Conservation (phyloP, 2,797 vertebrate species). For the Acrocephalus scirpaceus region DNA sequence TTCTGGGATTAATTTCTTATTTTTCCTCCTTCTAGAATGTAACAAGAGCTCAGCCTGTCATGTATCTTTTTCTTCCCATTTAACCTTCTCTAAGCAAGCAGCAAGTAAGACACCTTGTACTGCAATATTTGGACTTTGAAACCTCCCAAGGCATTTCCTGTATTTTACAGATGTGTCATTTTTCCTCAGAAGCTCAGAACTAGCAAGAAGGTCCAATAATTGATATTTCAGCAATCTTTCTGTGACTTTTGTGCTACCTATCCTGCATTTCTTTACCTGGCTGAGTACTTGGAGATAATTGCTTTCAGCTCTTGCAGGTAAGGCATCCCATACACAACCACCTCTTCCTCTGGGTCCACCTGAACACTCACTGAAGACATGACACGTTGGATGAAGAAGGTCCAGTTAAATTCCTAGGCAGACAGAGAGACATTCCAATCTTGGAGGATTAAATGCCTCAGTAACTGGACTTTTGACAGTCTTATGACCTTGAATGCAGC, state of each 20-base stretch:
- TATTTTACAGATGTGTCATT: not conserved
- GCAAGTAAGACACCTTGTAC: not conserved
- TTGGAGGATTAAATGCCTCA: not conserved
- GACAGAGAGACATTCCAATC: not conserved
- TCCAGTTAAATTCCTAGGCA: constrained; percentile 94
- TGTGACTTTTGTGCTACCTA: not conserved
- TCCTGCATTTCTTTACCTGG: constrained; percentile 78
- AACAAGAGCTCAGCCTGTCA: not conserved
- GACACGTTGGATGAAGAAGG: constrained; percentile 86
- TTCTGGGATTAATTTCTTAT: not conserved
- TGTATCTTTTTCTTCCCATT: not conserved
- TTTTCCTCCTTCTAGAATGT: not conserved
- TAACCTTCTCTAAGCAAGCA: not conserved
- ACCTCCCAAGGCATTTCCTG: not conserved
- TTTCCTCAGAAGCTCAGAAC: not conserved
- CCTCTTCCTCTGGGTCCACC: constrained; percentile 84
- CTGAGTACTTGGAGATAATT: constrained; percentile 84
- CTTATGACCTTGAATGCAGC: not conserved
- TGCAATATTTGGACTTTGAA: not conserved
- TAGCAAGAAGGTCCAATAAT: not conserved
- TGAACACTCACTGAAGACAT: constrained; percentile 85
- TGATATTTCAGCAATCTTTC: not conserved
- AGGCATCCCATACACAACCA: constrained; percentile 90
- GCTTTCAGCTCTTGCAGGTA: constrained; percentile 88
- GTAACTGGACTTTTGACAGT: not conserved